phyloP scores from a whole-genome alignment of 2,888 invertebrate genomes.

The Andrena bicolor region DNA sequence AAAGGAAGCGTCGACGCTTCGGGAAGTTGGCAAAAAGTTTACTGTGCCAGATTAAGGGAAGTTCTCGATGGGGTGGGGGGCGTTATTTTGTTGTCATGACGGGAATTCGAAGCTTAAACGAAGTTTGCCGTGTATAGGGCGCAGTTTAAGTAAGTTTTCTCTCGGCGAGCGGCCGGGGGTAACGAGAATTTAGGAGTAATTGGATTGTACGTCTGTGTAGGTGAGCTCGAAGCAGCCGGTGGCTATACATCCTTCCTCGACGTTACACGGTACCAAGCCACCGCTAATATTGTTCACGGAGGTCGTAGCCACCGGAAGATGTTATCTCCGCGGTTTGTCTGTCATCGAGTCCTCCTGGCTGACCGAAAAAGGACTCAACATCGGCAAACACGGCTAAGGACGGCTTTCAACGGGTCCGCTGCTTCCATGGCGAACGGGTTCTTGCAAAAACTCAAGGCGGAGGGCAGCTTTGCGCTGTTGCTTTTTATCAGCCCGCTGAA shows the following conservation, averaged over 20 bases:
- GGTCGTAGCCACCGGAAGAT: constrained; percentile 93
- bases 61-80: constrained; percentile 16
- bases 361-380: constrained; percentile 85
- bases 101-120: constrained; percentile 54
- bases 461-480: too few species aligned
- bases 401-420: not conserved
- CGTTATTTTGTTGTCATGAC: constrained; percentile 42
- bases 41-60: constrained; percentile 20
- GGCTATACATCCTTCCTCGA: constrained; percentile 94
- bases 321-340: constrained; percentile 92
- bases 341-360: constrained; percentile 94
- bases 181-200: constrained; percentile 62
- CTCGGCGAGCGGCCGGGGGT: constrained; percentile 22
- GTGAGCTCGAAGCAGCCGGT: constrained; percentile 89
- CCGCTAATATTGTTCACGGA: constrained; percentile 93
- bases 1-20: constrained; percentile 2
- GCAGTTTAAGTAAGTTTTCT: constrained; percentile 57
- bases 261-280: constrained; percentile 90
- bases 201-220: constrained; percentile 83
- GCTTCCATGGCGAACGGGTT: not conserved
- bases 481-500: not conserved
- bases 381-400: constrained; percentile 62
- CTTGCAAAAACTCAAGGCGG: not conserved
- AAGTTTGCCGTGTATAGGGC: constrained; percentile 44
- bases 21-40: constrained; percentile 21